phyloP scores from a whole-genome alignment of 2,797 vertebrate species.

The Hemibagrus guttatus region DNA sequence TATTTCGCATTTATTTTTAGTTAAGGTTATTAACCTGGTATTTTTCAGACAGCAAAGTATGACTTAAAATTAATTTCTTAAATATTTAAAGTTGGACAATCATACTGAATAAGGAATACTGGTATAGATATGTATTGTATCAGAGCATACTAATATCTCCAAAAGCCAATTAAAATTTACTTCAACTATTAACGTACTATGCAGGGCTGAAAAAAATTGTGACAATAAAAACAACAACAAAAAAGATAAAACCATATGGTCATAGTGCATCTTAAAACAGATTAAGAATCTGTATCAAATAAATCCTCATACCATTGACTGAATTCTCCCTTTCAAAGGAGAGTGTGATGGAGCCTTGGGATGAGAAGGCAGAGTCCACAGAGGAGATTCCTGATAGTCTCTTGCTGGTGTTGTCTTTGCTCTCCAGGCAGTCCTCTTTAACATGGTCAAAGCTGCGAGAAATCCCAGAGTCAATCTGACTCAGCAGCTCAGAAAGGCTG shows the following conservation, averaged over 20 bases:
- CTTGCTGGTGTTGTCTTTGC: conserved; percentile 84
- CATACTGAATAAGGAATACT: neutral
- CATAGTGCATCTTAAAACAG: neutral
- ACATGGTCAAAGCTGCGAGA: conserved; percentile 86
- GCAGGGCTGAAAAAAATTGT: neutral
- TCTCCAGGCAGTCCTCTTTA: conserved; percentile 85
- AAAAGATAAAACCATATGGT: neutral
- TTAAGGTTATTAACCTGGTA: neutral
- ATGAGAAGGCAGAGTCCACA: conserved; percentile 96
- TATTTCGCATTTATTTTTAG: neutral
- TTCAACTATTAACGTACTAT: neutral
- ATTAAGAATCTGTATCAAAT: neutral
- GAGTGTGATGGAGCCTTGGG: conserved; percentile 91
- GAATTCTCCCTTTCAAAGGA: conserved; percentile 92
- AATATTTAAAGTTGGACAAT: neutral
- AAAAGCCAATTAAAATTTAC: neutral
- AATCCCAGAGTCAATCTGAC: conserved; percentile 91
- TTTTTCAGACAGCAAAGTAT: neutral
- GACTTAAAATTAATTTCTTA: neutral
- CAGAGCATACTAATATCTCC: no score
- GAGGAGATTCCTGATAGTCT: conserved; percentile 95
- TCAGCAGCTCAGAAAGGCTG: conserved; percentile 91
- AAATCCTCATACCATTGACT: conserved; percentile 74
- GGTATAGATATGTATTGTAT: neutral
- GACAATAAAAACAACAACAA: neutral